Conservation (phyloP, 2,888 invertebrate species). For the Tenthredo distinguenda region DNA sequence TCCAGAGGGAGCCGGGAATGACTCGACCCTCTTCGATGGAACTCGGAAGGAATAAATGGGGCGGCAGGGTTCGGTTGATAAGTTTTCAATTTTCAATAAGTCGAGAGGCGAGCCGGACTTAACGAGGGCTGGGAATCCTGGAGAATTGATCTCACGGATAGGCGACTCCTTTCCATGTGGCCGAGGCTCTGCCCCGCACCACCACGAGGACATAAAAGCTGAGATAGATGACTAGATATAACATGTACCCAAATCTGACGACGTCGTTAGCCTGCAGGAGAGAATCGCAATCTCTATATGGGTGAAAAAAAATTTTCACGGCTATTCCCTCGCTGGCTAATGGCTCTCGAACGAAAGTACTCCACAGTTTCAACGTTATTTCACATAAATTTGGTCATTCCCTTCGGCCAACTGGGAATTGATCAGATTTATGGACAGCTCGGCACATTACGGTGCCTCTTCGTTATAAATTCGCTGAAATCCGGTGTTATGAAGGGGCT, state of each 20-base stretch:
- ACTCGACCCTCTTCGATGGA: conserved; percentile 11
- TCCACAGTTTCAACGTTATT: conserved; percentile 15
- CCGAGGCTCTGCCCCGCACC: neutral
- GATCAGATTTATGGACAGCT: conserved; percentile 24
- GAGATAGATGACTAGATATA: conserved; percentile 5
- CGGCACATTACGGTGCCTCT: neutral
- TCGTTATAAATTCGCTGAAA: conserved; percentile 12
- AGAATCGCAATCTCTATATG: conserved; percentile 6
- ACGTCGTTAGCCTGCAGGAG: conserved; percentile 11
- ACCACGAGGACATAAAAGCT: neutral
- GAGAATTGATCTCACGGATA: conserved; percentile 6
- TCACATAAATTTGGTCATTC: conserved; percentile 25
- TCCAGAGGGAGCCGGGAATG: conserved; percentile 11
- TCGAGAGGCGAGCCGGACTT: conserved; percentile 27
- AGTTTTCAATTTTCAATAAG: conserved; percentile 52
- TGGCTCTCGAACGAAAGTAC: conserved; percentile 29
- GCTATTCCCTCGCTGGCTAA: neutral
- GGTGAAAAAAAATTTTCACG: neutral
- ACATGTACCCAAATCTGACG: neutral
- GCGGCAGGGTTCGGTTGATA: conserved; percentile 21
- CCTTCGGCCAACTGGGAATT: neutral
- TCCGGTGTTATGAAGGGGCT: neutral
- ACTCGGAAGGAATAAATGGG: conserved; percentile 46
- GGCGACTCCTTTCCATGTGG: neutral
- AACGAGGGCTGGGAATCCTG: conserved; percentile 25